Conservation (phyloP, 2,113 vertebrate genomes). For the Sterrhoptilus dennistouni region DNA sequence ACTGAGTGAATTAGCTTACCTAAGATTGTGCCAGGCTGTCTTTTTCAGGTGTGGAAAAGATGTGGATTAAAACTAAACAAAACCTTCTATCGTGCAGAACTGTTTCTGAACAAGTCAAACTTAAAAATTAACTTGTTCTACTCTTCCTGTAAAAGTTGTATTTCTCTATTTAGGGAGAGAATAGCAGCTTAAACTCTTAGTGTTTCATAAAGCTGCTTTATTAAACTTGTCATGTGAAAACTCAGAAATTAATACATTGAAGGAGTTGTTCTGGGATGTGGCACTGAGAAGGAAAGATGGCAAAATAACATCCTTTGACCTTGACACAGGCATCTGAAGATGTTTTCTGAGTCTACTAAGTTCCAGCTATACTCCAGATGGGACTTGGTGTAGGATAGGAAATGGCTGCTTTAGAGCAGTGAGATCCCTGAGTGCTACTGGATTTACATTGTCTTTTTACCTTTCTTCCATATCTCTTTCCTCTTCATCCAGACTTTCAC, state of each 20-base stretch:
- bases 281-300: neutral
- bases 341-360: neutral
- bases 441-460: neutral
- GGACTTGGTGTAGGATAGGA: neutral
- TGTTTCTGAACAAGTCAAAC: neutral
- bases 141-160: neutral
- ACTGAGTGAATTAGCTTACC: neutral
- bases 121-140: neutral
- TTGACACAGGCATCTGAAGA: neutral
- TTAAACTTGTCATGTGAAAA: neutral
- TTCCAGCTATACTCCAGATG: neutral
- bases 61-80: neutral
- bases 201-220: conserved; percentile 11
- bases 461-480: neutral
- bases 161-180: neutral
- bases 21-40: neutral
- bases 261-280: neutral
- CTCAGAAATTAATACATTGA: neutral
- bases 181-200: neutral
- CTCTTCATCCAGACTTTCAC: neutral
- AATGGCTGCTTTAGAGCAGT: neutral
- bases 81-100: neutral
- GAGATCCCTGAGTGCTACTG: neutral
- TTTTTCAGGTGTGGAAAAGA: neutral
- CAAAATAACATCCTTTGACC: neutral